Evolutionary conservation across 2,888 invertebrate species (phyloP).

Genomic region (Callyntrura sp.): DNA sequence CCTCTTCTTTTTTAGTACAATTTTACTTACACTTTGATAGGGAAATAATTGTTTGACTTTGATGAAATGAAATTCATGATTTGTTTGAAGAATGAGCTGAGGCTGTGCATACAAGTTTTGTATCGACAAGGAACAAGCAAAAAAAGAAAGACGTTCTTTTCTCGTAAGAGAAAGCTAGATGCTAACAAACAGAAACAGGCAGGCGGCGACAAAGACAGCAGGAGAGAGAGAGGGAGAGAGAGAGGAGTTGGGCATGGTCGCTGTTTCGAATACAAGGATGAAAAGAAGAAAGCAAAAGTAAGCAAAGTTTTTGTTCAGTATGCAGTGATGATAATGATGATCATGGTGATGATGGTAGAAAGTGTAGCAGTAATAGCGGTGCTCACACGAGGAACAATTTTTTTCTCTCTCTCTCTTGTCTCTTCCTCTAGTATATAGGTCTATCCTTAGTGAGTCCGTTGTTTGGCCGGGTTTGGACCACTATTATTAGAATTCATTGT

Average conservation of each 20-base stretch:
- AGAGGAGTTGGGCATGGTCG: conserved; percentile 8
- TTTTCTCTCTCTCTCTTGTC: too few relatives aligned
- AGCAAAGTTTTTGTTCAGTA: conserved; percentile 63
- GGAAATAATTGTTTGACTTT: conserved; percentile 78
- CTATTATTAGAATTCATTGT: conserved; percentile 44
- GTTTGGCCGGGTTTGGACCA: conserved; percentile 28
- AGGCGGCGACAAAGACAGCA: neutral
- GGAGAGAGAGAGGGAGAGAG: conserved; percentile 26
- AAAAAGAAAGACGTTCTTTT: conserved; percentile 3
- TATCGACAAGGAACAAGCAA: conserved; percentile 42
- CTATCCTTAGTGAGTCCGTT: neutral
- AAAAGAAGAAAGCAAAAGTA: conserved; percentile 54
- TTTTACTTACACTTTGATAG: conserved; percentile 77
- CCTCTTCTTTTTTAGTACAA: conserved; percentile 38
- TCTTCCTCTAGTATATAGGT: neutral
- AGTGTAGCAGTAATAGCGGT: conserved; percentile 11
- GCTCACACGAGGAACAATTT: too few relatives aligned
- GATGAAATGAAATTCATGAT: conserved; percentile 78
- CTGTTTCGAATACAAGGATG: neutral
- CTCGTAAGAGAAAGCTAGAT: neutral
- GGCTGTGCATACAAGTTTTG: conserved; percentile 62
- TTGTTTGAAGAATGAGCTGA: conserved; percentile 76
- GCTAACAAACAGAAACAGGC: neutral
- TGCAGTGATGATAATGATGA: conserved; percentile 51
- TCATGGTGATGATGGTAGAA: conserved; percentile 35